Conservation (phyloP, 23 tunicate species). For the Diplosoma virens region DNA sequence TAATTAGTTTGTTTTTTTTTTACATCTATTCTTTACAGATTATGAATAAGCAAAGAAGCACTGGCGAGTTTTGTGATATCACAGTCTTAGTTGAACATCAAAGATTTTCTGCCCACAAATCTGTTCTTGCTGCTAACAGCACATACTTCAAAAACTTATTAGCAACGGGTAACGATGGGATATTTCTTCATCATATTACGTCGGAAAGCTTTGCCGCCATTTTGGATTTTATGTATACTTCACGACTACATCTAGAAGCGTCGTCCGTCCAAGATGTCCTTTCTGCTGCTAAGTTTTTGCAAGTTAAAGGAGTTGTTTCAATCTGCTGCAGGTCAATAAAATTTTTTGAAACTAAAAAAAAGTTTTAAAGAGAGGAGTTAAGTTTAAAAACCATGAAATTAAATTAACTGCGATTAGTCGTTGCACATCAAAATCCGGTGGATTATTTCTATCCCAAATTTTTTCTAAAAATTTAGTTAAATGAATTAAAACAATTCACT, state of each 20-base stretch:
- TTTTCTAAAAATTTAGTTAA: too few species aligned
- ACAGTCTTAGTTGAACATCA: conserved; percentile 88
- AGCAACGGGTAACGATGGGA: conserved; percentile 74
- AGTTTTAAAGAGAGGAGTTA: too few species aligned
- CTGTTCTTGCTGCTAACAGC: conserved; percentile 61
- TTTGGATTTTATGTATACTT: conserved; percentile 95
- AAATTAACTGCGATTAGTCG: too few species aligned
- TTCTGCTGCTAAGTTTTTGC: conserved; percentile 80
- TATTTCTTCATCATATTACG: conserved; percentile 70
- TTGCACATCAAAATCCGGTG: too few species aligned
- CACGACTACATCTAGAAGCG: conserved; percentile 67
- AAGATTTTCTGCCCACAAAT: conserved; percentile 69
- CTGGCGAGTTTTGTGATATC: conserved; percentile 87
- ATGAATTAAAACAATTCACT: too few species aligned
- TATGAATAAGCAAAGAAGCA: conserved; percentile 54
- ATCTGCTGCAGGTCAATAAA: conserved; percentile 83
- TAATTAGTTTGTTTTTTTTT: too few species aligned
- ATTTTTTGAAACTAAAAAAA: too few species aligned
- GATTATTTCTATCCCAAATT: too few species aligned
- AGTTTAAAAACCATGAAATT: too few species aligned
- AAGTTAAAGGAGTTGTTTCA: conserved; percentile 79
- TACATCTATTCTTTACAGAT: neutral
- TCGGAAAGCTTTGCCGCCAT: conserved; percentile 78
- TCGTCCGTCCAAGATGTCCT: conserved; percentile 64
- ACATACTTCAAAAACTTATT: conserved; percentile 48